phyloP scores from a whole-genome alignment of 92 coral and sea anemone genomes.

The Epizoanthus ramosus region DNA sequence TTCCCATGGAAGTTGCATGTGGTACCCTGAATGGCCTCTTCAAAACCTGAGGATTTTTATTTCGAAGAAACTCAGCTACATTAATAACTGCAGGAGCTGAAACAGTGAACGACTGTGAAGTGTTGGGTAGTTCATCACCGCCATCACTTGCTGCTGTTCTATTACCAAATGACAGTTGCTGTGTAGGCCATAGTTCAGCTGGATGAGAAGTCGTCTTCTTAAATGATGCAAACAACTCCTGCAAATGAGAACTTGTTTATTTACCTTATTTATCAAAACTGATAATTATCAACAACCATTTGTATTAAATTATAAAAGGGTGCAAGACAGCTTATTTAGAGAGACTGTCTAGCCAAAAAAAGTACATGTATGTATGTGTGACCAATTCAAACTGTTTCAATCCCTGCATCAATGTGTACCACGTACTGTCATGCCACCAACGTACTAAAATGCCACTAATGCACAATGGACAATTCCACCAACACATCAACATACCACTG shows the following conservation, averaged over 20 bases:
- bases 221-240: constrained; percentile 17
- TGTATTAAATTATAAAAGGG: too few relatives aligned
- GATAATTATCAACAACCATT: too few relatives aligned
- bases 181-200: neutral
- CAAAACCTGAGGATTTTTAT: neutral
- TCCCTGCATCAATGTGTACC: too few relatives aligned
- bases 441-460: too few relatives aligned
- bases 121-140: neutral
- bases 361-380: too few relatives aligned
- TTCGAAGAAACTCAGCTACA: constrained; percentile 29
- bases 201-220: neutral
- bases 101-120: neutral
- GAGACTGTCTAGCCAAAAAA: too few relatives aligned
- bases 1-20: neutral
- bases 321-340: too few relatives aligned
- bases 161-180: neutral
- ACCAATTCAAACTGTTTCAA: too few relatives aligned
- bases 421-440: too few relatives aligned
- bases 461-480: too few relatives aligned
- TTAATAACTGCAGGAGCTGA: neutral
- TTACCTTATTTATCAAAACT: neutral
- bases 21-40: neutral
- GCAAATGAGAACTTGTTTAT: neutral
- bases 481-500: too few relatives aligned
- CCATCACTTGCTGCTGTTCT: neutral